These are phyloP conservation scores for Yoshiicerus persimilis DNA, from an alignment of 1,140 invertebrate species.

Conservation along the genomic window DNA sequence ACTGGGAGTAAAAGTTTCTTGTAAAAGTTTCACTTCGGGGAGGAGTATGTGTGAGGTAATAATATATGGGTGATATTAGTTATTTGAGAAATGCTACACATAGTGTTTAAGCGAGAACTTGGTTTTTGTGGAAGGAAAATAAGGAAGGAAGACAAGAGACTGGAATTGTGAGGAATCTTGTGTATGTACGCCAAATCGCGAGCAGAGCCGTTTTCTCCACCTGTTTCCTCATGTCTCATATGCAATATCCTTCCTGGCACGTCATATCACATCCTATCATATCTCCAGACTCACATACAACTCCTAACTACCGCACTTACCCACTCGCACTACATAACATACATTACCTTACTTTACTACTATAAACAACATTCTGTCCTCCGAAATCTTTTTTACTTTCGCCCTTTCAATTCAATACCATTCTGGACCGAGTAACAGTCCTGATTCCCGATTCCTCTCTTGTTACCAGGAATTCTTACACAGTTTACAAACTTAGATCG, in stretches of 20 bases:
- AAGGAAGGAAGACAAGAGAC: not conserved
- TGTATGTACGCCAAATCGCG: not conserved
- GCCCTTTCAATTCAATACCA: not conserved
- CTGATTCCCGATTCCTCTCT: not conserved
- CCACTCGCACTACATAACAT: not conserved
- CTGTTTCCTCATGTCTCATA: conserved; percentile 5
- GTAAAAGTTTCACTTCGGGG: not conserved
- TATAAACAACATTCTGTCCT: not conserved
- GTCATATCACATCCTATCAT: not conserved
- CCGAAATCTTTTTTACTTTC: not conserved
- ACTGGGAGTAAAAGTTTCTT: not conserved
- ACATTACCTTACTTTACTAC: not conserved
- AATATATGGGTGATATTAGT: not conserved
- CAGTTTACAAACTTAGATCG: not conserved
- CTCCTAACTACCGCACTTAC: not conserved
- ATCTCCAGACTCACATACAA: too few species aligned
- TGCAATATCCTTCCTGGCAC: conserved; percentile 14
- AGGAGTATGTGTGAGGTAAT: not conserved
- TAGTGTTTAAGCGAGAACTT: not conserved
- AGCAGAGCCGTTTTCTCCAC: not conserved
- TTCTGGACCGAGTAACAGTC: not conserved
- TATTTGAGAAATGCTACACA: not conserved
- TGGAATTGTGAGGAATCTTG: not conserved
- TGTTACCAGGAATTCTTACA: not conserved
- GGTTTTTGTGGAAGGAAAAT: not conserved